A percentile compares a stretch with the other conserved stretches of the same genome.
Conservation (phyloP, 1,140 invertebrate species). For the Dinoponera quadriceps region DNA sequence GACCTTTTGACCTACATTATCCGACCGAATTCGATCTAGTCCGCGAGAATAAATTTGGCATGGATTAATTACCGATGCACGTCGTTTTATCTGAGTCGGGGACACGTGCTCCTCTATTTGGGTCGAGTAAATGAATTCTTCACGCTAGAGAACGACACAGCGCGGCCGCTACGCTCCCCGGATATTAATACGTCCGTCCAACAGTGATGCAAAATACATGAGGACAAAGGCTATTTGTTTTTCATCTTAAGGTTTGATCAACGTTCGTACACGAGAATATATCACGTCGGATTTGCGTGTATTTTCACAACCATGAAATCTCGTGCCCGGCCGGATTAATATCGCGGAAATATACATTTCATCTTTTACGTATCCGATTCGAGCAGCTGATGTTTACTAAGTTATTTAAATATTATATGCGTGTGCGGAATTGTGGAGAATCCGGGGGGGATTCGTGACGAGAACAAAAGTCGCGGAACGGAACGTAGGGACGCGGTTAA, state of each 20-base stretch:
- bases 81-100: slow-evolving; percentile 36
- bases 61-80: slow-evolving; percentile 48
- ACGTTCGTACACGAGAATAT: slow-evolving; percentile 14
- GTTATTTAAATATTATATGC: not conserved
- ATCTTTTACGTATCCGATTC: not conserved
- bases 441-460: too few relatives aligned
- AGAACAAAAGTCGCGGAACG: too few relatives aligned
- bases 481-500: too few relatives aligned
- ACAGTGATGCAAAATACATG: slow-evolving; percentile 44
- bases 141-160: not conserved
- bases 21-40: slow-evolving; percentile 25
- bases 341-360: slow-evolving; percentile 4
- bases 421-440: slow-evolving; percentile 8
- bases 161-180: slow-evolving; percentile 1
- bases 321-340: slow-evolving; percentile 8
- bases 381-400: not conserved
- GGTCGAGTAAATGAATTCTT: slow-evolving; percentile 60
- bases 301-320: slow-evolving; percentile 17
- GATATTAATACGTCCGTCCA: slow-evolving; percentile 41
- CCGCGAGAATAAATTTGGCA: slow-evolving; percentile 37
- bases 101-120: slow-evolving; percentile 48
- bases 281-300: slow-evolving; percentile 32
- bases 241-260: slow-evolving; percentile 60
- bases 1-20: slow-evolving; percentile 60
- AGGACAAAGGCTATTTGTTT: slow-evolving; percentile 54